Percentiles rank a stretch among this genome's conserved stretches.
Evolutionary conservation across 2,888 invertebrate species (phyloP).

Genomic region (Auanema sp.): DNA sequence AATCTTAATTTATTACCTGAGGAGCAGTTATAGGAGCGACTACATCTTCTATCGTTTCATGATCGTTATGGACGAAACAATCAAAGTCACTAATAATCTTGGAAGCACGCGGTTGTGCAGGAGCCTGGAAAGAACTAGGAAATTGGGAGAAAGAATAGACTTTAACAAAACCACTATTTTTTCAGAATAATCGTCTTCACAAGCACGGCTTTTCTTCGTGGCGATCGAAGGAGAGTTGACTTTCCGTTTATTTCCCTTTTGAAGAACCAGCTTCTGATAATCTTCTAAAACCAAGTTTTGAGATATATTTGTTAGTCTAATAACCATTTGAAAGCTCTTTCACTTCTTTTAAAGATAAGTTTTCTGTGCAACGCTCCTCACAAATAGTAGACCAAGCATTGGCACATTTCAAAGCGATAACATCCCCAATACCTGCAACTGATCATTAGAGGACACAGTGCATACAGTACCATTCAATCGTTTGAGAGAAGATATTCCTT

Average conservation of each 20-base stretch:
- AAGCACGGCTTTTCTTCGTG: too few species aligned
- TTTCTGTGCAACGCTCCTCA: conserved; percentile 10
- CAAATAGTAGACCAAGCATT: conserved; percentile 45
- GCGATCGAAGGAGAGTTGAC: background rate
- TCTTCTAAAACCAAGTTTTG: conserved; percentile 7
- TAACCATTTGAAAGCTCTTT: conserved; percentile 17
- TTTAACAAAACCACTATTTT: too few species aligned
- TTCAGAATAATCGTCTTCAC: too few species aligned
- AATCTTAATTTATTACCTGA: background rate
- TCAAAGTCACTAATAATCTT: too few species aligned
- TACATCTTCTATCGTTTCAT: background rate
- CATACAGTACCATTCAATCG: conserved; percentile 44
- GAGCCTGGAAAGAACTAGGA: too few species aligned
- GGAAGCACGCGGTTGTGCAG: too few species aligned
- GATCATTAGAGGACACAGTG: background rate
- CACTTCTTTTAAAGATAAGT: conserved; percentile 22
- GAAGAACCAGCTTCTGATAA: background rate
- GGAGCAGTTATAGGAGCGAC: background rate
- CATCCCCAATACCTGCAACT: conserved; percentile 55
- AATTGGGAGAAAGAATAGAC: too few species aligned
- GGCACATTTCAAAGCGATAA: conserved; percentile 52
- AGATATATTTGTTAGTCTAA: background rate
- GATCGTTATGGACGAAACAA: too few species aligned
- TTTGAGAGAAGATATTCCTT: conserved; percentile 48
- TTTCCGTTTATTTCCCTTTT: conserved; percentile 2